Evolutionary conservation across 1,140 invertebrate genomes (phyloP).

Genomic region (Drosophila sp.): DNA sequence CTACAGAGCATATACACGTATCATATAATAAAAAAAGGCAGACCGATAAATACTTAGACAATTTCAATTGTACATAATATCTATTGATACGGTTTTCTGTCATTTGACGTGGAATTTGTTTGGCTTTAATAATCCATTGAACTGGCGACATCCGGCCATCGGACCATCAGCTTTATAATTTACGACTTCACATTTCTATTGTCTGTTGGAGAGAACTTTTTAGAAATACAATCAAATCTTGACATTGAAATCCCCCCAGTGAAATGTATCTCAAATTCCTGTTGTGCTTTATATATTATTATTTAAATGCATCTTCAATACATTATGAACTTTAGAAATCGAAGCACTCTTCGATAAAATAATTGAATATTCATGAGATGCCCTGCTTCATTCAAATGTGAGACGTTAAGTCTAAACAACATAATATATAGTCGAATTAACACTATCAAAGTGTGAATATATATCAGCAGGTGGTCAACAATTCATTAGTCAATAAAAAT

Average conservation of each 20-base stretch:
- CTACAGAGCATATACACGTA: slow-evolving; percentile 12
- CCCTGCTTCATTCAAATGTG: neutral
- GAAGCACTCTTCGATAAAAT: neutral
- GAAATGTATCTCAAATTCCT: too few species aligned
- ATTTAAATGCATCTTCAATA: too few species aligned
- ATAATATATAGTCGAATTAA: slow-evolving; percentile 3
- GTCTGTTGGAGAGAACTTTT: too few species aligned
- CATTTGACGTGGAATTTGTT: neutral
- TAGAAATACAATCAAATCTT: too few species aligned
- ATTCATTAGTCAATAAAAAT: neutral
- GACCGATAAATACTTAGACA: slow-evolving; percentile 12
- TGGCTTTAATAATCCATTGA: neutral
- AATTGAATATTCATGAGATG: slow-evolving; percentile 8
- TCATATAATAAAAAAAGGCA: slow-evolving; percentile 30
- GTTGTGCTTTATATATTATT: too few species aligned
- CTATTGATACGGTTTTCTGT: slow-evolving; percentile 18
- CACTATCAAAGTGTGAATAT: slow-evolving; percentile 3
- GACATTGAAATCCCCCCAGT: too few species aligned
- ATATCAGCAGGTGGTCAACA: slow-evolving; percentile 2
- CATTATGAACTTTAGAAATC: too few species aligned
- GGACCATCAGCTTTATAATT: neutral
- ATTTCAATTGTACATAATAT: slow-evolving; percentile 15
- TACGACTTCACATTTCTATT: too few species aligned
- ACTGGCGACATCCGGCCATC: neutral
- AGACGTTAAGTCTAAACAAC: neutral